Percentiles rank a stretch among this genome's conserved stretches.
Conservation (phyloP, 2,113 vertebrate genomes). For the Progne subis region DNA sequence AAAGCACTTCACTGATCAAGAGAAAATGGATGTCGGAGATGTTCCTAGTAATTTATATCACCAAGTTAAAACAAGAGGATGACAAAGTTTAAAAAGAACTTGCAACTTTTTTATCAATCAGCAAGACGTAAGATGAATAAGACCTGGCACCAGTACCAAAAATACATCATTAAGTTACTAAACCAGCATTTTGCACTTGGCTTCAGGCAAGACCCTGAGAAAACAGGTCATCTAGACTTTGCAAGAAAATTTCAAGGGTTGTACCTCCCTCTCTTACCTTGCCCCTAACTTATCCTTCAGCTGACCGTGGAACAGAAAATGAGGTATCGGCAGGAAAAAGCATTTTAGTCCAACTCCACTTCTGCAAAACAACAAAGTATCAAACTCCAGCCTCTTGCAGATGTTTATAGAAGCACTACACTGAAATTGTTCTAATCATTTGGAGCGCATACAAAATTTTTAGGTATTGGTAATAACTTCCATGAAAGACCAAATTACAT, state of each 20-base stretch:
- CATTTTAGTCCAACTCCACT: not conserved
- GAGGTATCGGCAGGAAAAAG: not conserved
- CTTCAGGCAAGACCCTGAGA: not conserved
- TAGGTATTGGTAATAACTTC: not conserved
- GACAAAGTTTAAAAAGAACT: not conserved
- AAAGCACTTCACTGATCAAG: not conserved
- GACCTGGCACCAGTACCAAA: not conserved
- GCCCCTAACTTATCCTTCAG: not conserved
- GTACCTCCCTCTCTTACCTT: not conserved
- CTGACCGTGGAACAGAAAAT: not conserved
- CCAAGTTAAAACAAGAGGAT: not conserved
- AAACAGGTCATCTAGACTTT: not conserved
- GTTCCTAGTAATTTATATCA: not conserved
- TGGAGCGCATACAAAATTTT: not conserved
- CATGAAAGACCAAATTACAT: rapidly evolving
- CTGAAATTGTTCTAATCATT: not conserved
- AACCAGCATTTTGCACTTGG: not conserved
- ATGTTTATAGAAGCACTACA: not conserved
- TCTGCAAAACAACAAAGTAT: not conserved
- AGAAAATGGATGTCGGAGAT: not conserved
- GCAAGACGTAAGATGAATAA: not conserved
- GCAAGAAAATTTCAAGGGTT: not conserved
- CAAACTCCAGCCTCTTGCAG: not conserved
- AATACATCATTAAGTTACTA: not conserved
- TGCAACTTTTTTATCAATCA: not conserved